Evolutionary conservation across 2,888 invertebrate genomes (phyloP).

Genomic region (Atethmia centrago): DNA sequence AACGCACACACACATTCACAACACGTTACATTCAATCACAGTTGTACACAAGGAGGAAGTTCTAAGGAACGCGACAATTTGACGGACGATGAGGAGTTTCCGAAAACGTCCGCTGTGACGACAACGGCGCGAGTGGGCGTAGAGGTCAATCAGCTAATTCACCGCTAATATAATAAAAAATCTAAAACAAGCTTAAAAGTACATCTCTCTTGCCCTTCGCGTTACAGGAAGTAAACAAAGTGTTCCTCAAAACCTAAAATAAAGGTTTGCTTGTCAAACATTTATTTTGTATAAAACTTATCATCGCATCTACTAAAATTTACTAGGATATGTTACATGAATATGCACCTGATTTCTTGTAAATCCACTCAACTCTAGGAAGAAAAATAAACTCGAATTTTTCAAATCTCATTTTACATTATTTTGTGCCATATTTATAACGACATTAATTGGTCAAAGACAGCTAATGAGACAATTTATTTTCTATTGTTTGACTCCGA

Average conservation of each 20-base stretch:
- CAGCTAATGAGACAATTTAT: too few species aligned
- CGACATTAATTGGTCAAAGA: too few species aligned
- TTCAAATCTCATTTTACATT: slow-evolving; percentile 42
- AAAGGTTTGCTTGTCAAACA: slow-evolving; percentile 54
- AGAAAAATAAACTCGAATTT: slow-evolving; percentile 43
- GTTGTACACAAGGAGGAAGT: slow-evolving; percentile 53
- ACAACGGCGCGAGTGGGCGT: slow-evolving; percentile 30
- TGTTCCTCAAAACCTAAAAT: slow-evolving; percentile 49
- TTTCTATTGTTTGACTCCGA: too few species aligned
- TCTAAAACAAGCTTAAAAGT: slow-evolving; percentile 46
- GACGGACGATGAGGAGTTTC: slow-evolving; percentile 33
- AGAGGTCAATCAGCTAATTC: slow-evolving; percentile 33
- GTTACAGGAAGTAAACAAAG: slow-evolving; percentile 2
- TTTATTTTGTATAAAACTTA: slow-evolving; percentile 50
- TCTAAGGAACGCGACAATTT: slow-evolving; percentile 54
- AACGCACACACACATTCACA: slow-evolving; percentile 61
- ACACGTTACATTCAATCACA: slow-evolving; percentile 68
- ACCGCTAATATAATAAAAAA: slow-evolving; percentile 40
- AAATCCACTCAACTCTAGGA: slow-evolving; percentile 9
- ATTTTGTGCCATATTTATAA: slow-evolving; percentile 28
- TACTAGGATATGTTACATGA: slow-evolving; percentile 49
- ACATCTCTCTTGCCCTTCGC: slow-evolving; percentile 45
- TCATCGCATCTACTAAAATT: slow-evolving; percentile 56
- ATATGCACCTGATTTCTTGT: slow-evolving; percentile 55
- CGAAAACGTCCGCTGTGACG: slow-evolving; percentile 39